Base-by-base conservation (phyloP, 2,113 vertebrate genomes). In the Oreochromis aureus region DNA sequence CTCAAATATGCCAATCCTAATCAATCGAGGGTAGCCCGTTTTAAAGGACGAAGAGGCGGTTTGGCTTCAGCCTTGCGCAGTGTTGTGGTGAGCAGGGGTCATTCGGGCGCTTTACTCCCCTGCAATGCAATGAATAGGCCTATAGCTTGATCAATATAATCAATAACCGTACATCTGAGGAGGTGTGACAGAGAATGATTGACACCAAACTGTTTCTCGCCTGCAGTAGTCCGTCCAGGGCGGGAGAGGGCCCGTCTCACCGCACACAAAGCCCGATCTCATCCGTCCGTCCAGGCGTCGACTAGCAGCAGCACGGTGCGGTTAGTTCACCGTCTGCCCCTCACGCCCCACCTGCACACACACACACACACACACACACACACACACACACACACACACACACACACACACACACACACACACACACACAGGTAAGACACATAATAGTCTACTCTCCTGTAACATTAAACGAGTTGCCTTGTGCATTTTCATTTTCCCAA, bases 291-390 rank as follows among this genome's bases (percentile, higher is more conserved):
- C 96, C 94, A 95, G 91, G 92, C 95, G 93, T 94, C 96, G 94
- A 90, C 94, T 96, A 96, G 94, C 95, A 96, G 96, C 96, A 96
- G 96, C 96, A 96, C 95, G 95, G 96, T 96, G 96, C 96, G 96
- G 96, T 96, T 96, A 96, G 96, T 96, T 95, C 95, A 95, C 94
- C 95, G 95, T 95, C 94, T 95, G 95, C 94, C 89, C 91, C 91
- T 78, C 22, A 24, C 22, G 22, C 22, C 22, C 22, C 22, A 24
- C 22, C 22, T 22, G 22, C 22, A 22, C 22, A 22, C 22, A 22
- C 22, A 22, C 22, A 22, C 22, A 22, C 22, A 22, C 22, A 22
- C 22, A 22, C 22, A 22, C 86, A 88, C 84, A 58, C 86, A 22
- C 88, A 71, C 87, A 36, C 39, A 59, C 85, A 85, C 78, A 48